Base-by-base conservation (phyloP, 2,113 vertebrate species). In the Fukomys damarensis region DNA sequence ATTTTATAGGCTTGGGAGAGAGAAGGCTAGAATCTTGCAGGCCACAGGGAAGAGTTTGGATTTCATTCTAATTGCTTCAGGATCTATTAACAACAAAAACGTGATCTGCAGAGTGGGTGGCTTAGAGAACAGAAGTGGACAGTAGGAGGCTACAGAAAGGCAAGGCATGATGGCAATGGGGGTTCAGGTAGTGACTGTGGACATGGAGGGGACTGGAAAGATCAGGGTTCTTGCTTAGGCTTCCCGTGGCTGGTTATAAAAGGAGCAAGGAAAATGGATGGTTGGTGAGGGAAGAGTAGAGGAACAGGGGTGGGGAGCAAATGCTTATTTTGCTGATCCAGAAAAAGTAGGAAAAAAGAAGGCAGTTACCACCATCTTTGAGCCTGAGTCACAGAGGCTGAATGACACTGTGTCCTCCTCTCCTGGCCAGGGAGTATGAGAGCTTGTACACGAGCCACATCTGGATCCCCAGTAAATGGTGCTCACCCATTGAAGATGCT, bases 401-500 rank as follows among this genome's bases (percentile, higher is more conserved):
- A 5, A 49, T 96, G 88, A 96, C 0, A 2, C 3, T 85, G 14
- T 86, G 20, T 24, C 91, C 26, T 93, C 52, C 26, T 80, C 7
- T 66, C 65, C 26, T 65, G 91, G 35, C 43, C 96, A 99, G 98
- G 65, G 98, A 98, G 52, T 99, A 98, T 0, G 98, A 99, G 22
- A 97, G 98, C 63, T 95, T 98, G 4, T 97, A 98, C 0, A 83
- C n/a, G 80, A 98, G 97, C 1, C 95, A 98, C 65, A 72, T 96
- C 96, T 99, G 98, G 98, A 98, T 99, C 35, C 98, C 98, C 92
- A 98, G 90, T 96, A 97, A 93, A 5, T 97, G 97, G 28, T 98
- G 98, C 9, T 97, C 96, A 5, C 85, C 59, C 43, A 97, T 96
- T 4, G 30, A 94, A 30, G 59, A 30, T n/a, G 97, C 97, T 0